phyloP scores from a whole-genome alignment of 2,888 invertebrate genomes.

The Autographa gamma region DNA sequence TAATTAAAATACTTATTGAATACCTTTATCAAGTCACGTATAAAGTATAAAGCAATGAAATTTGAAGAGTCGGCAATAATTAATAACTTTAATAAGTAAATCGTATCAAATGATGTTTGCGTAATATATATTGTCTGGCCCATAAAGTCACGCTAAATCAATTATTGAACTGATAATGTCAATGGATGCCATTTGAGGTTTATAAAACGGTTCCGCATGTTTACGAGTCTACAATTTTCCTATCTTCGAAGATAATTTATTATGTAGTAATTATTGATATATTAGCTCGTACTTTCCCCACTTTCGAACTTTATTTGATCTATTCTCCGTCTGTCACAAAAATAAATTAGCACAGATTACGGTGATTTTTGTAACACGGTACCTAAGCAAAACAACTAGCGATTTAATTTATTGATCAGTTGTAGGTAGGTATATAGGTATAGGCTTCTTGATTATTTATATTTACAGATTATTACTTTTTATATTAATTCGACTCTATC shows the following conservation, averaged over 20 bases:
- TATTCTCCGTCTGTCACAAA: too few species aligned
- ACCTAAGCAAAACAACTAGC: too few species aligned
- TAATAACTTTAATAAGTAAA: background rate
- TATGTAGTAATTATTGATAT: background rate
- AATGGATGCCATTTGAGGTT: background rate
- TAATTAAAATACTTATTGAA: background rate
- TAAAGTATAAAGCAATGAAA: background rate
- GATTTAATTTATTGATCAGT: too few species aligned
- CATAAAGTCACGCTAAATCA: background rate
- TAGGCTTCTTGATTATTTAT: too few species aligned
- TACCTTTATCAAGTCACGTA: background rate
- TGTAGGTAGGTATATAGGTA: too few species aligned
- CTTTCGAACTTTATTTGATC: background rate
- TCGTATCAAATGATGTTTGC: background rate
- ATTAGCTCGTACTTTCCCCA: background rate
- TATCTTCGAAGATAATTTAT: background rate
- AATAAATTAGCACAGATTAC: too few species aligned
- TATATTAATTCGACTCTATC: too few species aligned
- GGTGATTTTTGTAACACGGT: too few species aligned
- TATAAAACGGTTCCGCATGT: background rate
- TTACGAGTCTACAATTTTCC: background rate
- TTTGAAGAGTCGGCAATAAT: background rate
- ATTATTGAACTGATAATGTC: constrained; percentile 1
- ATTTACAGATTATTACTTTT: too few species aligned
- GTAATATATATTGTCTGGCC: background rate